Evolutionary conservation across 1,140 invertebrate genomes (phyloP), one percentile per base, ranked within the genome.

Genomic region (Rhagoletis pomonella): DNA sequence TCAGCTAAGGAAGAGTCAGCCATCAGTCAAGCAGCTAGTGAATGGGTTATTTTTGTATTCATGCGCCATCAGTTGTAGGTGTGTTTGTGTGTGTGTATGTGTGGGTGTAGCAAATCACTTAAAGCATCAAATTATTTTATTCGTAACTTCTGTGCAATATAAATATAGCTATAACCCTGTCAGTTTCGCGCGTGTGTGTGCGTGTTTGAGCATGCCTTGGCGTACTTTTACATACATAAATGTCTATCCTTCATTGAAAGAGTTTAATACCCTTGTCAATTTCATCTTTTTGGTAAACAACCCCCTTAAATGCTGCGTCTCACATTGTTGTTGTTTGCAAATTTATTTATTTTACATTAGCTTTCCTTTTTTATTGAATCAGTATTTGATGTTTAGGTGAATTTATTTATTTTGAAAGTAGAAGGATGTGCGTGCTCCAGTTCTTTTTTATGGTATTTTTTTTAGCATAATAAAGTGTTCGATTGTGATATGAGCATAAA

Each of bases 51-150:
- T 55, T n/a, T 17, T 62, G 60, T 62, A 14, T 14, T 62, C 60
- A 4, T 7, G 50, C n/a, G n/a, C 50, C 17, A 14, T 62, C 60
- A 62, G 60, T 62, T 55, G 50, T 10, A 29, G 50, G 50, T 55
- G 60, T 0, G n/a, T n/a, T 7, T 62, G 12, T 62, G n/a, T n/a
- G n/a, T 62, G 0, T 62, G 4, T 14, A 4, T 62, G n/a, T 62
- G 60, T 62, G n/a, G 12, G 12, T n/a, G 4, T 55, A 55, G 50
- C 50, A 12, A 6, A 81, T 81, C 73, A 47, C 44, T 81, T 81
- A n/a, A 58, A 47, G 14, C 44, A 55, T 81, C n/a, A 58, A 81
- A 81, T 81, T 81, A 50, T 55, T 55, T 9, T 81, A 55, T 81
- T 81, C 55, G 14, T 47, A 17, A 81, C 29, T 81, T 81, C 50